Base-by-base conservation (phyloP, 2,888 invertebrate genomes). In the Labia minor region DNA sequence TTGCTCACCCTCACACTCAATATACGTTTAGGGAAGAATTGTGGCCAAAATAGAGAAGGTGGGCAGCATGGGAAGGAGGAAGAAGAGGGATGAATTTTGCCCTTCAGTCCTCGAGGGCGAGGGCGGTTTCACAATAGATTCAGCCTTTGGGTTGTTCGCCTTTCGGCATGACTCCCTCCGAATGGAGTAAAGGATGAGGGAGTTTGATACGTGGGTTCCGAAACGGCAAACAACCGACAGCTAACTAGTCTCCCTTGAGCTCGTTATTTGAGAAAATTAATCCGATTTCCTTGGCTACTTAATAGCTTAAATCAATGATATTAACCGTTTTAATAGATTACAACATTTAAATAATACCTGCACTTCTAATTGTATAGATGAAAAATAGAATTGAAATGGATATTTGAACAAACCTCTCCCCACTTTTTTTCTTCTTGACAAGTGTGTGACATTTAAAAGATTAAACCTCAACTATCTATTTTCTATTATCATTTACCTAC, bases 161-260 rank as follows among this genome's bases (percentile, higher is more conserved):
- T 33, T 33, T 33, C 49, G 49, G 49, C 49, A 49, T n/a, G 8
- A 11, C 16, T 49, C 49, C 16, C 49, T 49, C 49, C 2, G 3
- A n/a, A 11, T 49, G 14, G 3, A 3, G 49, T 3, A 49, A 49
- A n/a, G n/a, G n/a, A n/a, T n/a, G n/a, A n/a, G n/a, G n/a, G n/a
- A n/a, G n/a, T n/a, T n/a, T n/a, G n/a, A n/a, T n/a, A 49, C 16
- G 49, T 11, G 49, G 49, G 49, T 49, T 49, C 49, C 14, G 49
- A 49, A 49, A 49, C 49, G 49, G 49, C 49, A 49, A 49, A 49
- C 49, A 49, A 49, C 49, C 49, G 49, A 49, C 49, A 49, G 49
- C 49, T 49, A 49, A 49, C 49, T 49, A 49, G 49, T 16, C 49
- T 49, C 49, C 49, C 49, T 49, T 49, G 49, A 49, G 49, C 49